Evolutionary conservation across 2,797 vertebrate species (phyloP).

Genomic region (Sebastes diploproa): DNA sequence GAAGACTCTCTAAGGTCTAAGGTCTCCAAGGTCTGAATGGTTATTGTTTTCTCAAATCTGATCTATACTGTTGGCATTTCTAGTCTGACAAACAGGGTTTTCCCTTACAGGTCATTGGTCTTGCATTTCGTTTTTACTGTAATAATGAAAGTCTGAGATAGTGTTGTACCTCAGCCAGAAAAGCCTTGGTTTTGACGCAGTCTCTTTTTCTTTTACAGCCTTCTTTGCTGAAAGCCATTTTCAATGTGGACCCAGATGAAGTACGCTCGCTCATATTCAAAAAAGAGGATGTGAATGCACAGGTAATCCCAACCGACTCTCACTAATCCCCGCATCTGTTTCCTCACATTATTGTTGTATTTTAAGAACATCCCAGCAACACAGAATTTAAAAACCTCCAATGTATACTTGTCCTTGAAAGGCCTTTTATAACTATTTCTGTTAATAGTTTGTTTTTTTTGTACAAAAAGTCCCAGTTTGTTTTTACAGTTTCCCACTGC

Average conservation of each 20-base stretch:
- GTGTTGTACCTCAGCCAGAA: background rate
- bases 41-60: constrained; percentile 9
- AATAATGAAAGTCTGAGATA: background rate
- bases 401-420: constrained; percentile 25
- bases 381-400: background rate
- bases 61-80: background rate
- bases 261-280: constrained; percentile 97
- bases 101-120: background rate
- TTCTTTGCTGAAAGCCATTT: constrained; percentile 98
- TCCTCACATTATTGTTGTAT: constrained; percentile 33
- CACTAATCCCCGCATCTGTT: constrained; percentile 34
- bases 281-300: constrained; percentile 99
- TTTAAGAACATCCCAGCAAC: background rate
- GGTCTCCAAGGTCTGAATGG: constrained; percentile 61
- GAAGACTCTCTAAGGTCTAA: constrained; percentile 78
- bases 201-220: constrained; percentile 84
- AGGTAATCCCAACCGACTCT: constrained; percentile 83
- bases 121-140: background rate
- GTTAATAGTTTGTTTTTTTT: background rate
- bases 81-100: background rate
- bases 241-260: constrained; percentile 98
- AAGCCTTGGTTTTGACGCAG: background rate
- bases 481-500: constrained; percentile 34
- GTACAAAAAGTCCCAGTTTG: constrained; percentile 21
- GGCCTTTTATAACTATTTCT: background rate